Evolutionary conservation across 2,888 invertebrate species (phyloP).

Genomic region (Caenorhabditis zanzibari): DNA sequence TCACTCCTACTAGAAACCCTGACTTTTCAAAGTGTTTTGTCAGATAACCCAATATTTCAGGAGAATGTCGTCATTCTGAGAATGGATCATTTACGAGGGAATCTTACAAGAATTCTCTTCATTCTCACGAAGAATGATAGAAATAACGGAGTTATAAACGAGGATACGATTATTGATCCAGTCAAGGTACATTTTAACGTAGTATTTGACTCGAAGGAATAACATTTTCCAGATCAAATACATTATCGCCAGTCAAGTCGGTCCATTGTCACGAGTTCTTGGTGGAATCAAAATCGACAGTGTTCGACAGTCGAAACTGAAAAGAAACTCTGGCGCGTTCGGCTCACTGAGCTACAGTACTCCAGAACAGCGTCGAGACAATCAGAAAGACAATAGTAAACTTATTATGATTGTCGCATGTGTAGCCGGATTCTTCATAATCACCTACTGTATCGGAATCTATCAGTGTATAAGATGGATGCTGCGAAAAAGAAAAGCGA

Average conservation of each 20-base stretch:
- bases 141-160: constrained; percentile 52
- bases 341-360: constrained; percentile 35
- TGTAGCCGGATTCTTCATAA: constrained; percentile 69
- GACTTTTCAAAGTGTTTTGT: background rate
- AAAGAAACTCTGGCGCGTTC: constrained; percentile 40
- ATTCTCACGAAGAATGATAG: constrained; percentile 73
- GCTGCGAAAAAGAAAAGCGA: constrained; percentile 24
- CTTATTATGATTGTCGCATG: constrained; percentile 66
- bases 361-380: constrained; percentile 47
- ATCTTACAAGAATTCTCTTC: constrained; percentile 78
- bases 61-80: constrained; percentile 80
- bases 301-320: constrained; percentile 67
- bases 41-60: constrained; percentile 56
- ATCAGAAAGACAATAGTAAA: constrained; percentile 65
- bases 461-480: constrained; percentile 60
- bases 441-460: constrained; percentile 76
- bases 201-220: too few species aligned
- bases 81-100: constrained; percentile 73
- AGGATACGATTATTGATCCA: constrained; percentile 70
- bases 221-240: constrained; percentile 76
- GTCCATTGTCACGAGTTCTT: constrained; percentile 79
- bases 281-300: constrained; percentile 81
- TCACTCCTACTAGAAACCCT: constrained; percentile 43
- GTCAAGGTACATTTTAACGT: too few species aligned
- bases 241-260: constrained; percentile 74